phyloP scores from a whole-genome alignment of 2,113 vertebrate genomes.

The Marcusenius ussheri region DNA sequence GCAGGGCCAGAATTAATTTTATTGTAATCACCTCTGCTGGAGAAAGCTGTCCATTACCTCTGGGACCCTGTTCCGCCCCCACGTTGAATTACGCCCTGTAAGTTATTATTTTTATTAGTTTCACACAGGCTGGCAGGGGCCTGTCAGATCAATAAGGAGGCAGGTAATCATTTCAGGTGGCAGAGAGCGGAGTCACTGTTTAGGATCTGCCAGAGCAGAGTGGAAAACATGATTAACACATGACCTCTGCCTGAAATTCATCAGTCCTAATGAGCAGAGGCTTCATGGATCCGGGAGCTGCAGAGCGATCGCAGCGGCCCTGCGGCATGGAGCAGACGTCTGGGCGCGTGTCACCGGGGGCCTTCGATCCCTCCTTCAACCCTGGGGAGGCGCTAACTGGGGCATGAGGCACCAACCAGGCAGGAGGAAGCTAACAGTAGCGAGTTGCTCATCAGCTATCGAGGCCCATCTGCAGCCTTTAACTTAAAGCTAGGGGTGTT shows the following conservation, averaged over 20 bases:
- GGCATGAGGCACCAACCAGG: not conserved
- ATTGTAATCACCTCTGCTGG: not conserved
- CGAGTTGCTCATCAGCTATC: not conserved
- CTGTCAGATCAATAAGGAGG: not conserved
- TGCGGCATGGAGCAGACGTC: not conserved
- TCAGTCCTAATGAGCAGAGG: not conserved
- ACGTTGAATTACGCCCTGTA: not conserved
- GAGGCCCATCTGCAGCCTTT: not conserved
- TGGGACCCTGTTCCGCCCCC: not conserved
- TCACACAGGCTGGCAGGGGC: not conserved
- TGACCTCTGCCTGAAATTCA: not conserved
- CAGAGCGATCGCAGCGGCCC: not conserved
- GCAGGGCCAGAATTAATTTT: not conserved
- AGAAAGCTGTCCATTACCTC: not conserved
- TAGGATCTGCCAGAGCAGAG: not conserved
- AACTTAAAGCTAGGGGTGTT: not conserved
- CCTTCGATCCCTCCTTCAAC: not conserved
- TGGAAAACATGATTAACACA: not conserved
- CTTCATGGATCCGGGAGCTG: not conserved
- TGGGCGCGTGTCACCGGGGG: not conserved
- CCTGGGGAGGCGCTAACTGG: not conserved
- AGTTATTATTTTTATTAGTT: not conserved
- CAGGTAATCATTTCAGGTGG: constrained; percentile 7
- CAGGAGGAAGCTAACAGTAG: not conserved
- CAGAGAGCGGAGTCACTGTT: not conserved